Base-by-base conservation (phyloP, 2,797 vertebrate species). In the Hapalemur alaotrensis region DNA sequence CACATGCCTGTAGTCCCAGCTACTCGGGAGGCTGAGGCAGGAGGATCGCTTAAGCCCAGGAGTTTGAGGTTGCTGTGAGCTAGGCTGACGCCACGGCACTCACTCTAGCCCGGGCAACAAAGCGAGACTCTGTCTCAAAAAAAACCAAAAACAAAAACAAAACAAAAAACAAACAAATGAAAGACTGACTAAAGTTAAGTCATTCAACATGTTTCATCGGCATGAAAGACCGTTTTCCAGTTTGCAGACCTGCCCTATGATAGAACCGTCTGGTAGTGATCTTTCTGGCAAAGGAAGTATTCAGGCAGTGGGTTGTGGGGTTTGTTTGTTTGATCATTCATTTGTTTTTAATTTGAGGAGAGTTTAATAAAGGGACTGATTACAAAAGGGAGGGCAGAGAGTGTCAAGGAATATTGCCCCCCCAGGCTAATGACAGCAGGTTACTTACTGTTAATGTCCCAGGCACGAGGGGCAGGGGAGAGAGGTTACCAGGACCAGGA, bases 161-260 rank as follows among this genome's bases (percentile, higher is more conserved):
- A n/a, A n/a, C n/a, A n/a, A n/a, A 75, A 89, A 96, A 70, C 38
- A 67, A 93, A 93, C 76, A 96, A 82, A 81, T 82, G 65, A 50
- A 93, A 67, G 28, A 20, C 84, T 32, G 41, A 38, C 50, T 4
- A 1, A 73, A 70, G 59, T 48, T 11, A 50, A 83, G 38, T 81
- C 67, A n/a, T 20, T 81, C 54, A 69, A 14, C 48, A 4, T 50
- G 35, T 78, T 81, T 93, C 6, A 43, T 87, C 38, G 38, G 54
- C 91, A 38, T 72, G 88, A 83, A 75, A 84, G 84, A 28, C 85
- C 41, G 4, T 14, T 50, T 84, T 82, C 61, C 67, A 2, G 32
- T 63, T 30, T 69, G 14, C 61, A 61, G 81, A 80, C 28, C 32
- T 73, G 41, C 79, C 81, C 57, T n/a, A 6, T 13, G 32, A 46